Percentiles rank a stretch among this genome's conserved stretches.
These are phyloP conservation scores for Beris chalybata DNA, from an alignment of 2,888 invertebrate species.

Conservation along the genomic window DNA sequence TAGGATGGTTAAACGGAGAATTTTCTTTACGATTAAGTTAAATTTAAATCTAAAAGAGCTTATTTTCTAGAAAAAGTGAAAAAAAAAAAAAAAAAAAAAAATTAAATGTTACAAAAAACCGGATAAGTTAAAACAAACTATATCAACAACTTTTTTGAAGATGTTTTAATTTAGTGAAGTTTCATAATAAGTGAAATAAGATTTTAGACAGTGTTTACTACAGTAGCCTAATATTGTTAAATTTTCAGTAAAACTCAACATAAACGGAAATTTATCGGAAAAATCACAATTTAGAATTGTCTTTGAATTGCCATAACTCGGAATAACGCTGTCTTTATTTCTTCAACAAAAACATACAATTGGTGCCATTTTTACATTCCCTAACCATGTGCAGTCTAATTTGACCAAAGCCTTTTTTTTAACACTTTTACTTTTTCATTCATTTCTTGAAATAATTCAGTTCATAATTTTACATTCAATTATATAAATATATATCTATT, in stretches of 20 bases:
- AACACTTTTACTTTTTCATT: background rate
- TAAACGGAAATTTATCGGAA: background rate
- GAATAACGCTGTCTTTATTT: background rate
- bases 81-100: conserved; percentile 15
- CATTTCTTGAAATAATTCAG: background rate
- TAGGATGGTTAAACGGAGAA: background rate
- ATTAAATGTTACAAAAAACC: background rate
- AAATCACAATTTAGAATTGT: background rate
- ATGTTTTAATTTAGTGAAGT: background rate
- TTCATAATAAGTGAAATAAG: background rate
- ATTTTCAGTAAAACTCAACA: too few relatives aligned
- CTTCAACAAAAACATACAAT: conserved; percentile 10
- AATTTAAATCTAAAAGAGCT: conserved; percentile 36
- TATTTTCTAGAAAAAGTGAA: conserved; percentile 38
- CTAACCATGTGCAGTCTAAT: too few relatives aligned
- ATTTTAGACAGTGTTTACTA: too few relatives aligned
- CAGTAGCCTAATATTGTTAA: background rate
- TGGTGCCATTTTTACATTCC: conserved; percentile 14
- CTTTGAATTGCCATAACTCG: background rate
- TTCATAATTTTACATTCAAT: background rate
- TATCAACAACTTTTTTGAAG: conserved; percentile 5
- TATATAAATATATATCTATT: background rate
- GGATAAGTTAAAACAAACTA: background rate
- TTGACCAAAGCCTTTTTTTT: too few relatives aligned
- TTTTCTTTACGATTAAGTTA: conserved; percentile 29